Conservation (phyloP, 2,888 invertebrate genomes). For the Campaea margaritaria region DNA sequence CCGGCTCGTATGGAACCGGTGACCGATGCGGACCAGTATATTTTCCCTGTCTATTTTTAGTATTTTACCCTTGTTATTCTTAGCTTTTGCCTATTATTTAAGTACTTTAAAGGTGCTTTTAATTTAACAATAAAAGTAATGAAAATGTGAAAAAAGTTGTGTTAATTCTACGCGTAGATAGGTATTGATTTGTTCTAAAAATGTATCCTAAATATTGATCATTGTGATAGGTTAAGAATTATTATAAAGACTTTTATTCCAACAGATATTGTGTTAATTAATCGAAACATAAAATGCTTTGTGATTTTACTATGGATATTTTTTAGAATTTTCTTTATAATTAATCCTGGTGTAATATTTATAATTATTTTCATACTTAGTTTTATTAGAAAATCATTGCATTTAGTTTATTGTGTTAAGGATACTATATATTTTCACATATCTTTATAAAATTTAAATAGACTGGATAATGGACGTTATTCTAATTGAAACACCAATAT, state of each 20-base stretch:
- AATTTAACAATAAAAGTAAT: slow-evolving; percentile 32
- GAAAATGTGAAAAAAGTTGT: slow-evolving; percentile 33
- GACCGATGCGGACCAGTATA: no score
- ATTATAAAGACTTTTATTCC: slow-evolving; percentile 24
- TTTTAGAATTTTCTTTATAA: neutral
- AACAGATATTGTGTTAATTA: slow-evolving; percentile 24
- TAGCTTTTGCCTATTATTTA: slow-evolving; percentile 44
- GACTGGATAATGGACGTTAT: slow-evolving; percentile 6
- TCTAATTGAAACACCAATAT: slow-evolving; percentile 23
- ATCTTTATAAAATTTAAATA: slow-evolving; percentile 7
- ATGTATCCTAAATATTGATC: slow-evolving; percentile 34
- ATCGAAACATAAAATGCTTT: slow-evolving; percentile 14
- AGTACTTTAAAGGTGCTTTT: slow-evolving; percentile 58
- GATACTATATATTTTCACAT: slow-evolving; percentile 8
- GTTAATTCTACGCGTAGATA: slow-evolving; percentile 36
- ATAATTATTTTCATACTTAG: slow-evolving; percentile 21
- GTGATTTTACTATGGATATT: slow-evolving; percentile 18
- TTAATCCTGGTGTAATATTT: slow-evolving; percentile 17
- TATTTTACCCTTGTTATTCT: no score
- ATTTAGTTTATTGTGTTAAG: slow-evolving; percentile 2
- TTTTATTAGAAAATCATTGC: neutral
- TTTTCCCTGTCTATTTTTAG: no score
- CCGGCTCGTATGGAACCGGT: neutral
- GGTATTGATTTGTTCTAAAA: slow-evolving; percentile 37
- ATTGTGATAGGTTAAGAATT: slow-evolving; percentile 33